phyloP scores from a whole-genome alignment of 2,888 invertebrate genomes.

The Dascillus cervinus region DNA sequence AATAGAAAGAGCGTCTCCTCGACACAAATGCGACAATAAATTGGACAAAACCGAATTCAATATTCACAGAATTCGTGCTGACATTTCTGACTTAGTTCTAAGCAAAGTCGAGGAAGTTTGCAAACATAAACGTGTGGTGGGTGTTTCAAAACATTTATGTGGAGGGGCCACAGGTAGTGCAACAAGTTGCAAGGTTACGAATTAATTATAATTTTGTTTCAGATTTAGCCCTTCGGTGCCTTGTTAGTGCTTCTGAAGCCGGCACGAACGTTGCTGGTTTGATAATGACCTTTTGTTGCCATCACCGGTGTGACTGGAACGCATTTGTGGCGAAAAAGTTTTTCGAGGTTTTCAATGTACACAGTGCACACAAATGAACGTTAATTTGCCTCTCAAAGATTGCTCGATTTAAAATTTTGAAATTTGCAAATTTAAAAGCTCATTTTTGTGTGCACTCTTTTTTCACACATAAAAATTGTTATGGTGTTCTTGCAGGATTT shows the following conservation, averaged over 20 bases:
- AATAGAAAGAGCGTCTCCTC: slow-evolving; percentile 71
- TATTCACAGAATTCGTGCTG: slow-evolving; percentile 49
- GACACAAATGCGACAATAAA: slow-evolving; percentile 73
- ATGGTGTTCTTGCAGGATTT: slow-evolving; percentile 42
- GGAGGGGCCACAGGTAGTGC: slow-evolving; percentile 80
- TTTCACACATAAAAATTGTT: too few species aligned
- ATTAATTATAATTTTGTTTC: slow-evolving; percentile 19
- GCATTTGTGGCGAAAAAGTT: slow-evolving; percentile 62
- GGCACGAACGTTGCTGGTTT: slow-evolving; percentile 47
- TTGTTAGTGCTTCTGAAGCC: slow-evolving; percentile 42
- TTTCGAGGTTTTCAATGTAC: slow-evolving; percentile 36
- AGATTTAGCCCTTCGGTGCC: slow-evolving; percentile 69
- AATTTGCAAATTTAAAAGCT: too few species aligned
- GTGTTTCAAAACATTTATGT: slow-evolving; percentile 82
- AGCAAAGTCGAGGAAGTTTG: slow-evolving; percentile 46
- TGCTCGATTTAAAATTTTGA: too few species aligned
- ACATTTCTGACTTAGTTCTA: slow-evolving; percentile 71
- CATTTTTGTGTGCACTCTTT: too few species aligned
- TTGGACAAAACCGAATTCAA: slow-evolving; percentile 34
- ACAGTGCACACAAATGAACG: slow-evolving; percentile 1
- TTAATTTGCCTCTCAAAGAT: too few species aligned
- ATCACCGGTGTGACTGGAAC: slow-evolving; percentile 72
- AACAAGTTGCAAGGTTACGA: too few species aligned
- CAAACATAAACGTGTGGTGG: slow-evolving; percentile 51
- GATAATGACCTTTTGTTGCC: slow-evolving; percentile 82